Base-by-base conservation (phyloP, 2,797 vertebrate species). In the Urosaurus nigricauda region DNA sequence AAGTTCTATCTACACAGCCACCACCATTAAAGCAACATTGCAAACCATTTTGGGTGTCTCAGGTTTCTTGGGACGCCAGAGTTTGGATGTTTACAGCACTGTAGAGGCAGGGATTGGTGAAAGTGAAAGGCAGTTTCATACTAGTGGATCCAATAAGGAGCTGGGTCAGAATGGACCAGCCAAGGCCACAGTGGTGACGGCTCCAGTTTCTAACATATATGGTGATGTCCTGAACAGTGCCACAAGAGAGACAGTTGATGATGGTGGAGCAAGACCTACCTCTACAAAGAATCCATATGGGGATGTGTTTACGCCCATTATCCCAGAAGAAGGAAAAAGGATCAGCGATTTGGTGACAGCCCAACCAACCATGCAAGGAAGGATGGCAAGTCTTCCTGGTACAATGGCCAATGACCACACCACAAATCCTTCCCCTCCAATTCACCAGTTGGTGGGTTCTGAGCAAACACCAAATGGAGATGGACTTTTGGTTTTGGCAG, bases 151-250 rank as follows among this genome's bases (percentile, higher is more conserved):
- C 0, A 92, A 75, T 68, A 80, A 81, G 40, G 32, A 84, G 17
- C 89, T 92, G 90, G 58, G 71, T n/a, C 92, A 93, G 81, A 93
- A 87, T 1, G 83, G 19, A 53, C 40, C 40, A 0, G 87, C 92
- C 32, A 87, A 95, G 84, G 92, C 93, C 56, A 89, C 85, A 3
- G 91, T 87, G 37, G 83, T 94, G 83, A 90, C 90, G n/a, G 85
- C 92, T 0, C 88, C 89, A 79, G 94, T 16, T 79, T 81, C 90
- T 4, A 21, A 87, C 24, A 65, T 35, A 5, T 92, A 92, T 37
- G 89, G 91, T n/a, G 92, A 88, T n/a, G 58, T 71, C 11, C 56
- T 88, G 0, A 80, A 84, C 77, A 86, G 75, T n/a, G 56, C 83
- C 0, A 0, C 2, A 43, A 24, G 53, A 0, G 89, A 90, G 56